phyloP scores from a whole-genome alignment of 1,140 invertebrate genomes.

The Portunus trituberculatus region DNA sequence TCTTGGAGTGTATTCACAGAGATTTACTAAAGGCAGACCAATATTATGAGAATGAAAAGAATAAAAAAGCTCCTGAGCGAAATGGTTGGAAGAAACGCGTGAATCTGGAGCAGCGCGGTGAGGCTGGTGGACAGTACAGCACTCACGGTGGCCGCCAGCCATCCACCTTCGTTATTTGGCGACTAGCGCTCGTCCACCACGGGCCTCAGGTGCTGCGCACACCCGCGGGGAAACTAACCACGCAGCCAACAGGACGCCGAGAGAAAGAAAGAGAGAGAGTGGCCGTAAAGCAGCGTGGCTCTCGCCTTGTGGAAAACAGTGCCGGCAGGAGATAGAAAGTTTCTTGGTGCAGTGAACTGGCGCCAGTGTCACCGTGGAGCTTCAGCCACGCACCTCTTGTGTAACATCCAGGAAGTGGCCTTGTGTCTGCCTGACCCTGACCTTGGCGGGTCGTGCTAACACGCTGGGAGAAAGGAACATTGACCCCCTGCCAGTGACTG shows the following conservation, averaged over 20 bases:
- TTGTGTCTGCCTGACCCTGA: constrained; percentile 61
- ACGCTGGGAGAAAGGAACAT: constrained; percentile 43
- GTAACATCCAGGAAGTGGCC: constrained; percentile 62
- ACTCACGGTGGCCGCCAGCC: constrained; percentile 50
- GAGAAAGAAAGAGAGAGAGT: constrained; percentile 64
- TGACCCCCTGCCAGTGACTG: constrained; percentile 67
- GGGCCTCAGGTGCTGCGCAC: not conserved
- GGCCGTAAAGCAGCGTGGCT: constrained; percentile 36
- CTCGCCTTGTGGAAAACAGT: constrained; percentile 8
- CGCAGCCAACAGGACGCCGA: not conserved
- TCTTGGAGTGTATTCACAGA: not conserved
- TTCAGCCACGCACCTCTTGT: constrained; percentile 26
- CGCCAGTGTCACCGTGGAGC: constrained; percentile 58
- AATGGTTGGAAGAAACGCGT: not conserved
- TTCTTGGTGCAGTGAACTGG: constrained; percentile 50
- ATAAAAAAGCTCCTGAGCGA: constrained; percentile 2
- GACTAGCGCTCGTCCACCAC: constrained; percentile 35
- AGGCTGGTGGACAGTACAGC: constrained; percentile 65
- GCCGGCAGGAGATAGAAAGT: constrained; percentile 53
- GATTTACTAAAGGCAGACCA: no score
- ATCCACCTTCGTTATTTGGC: constrained; percentile 49
- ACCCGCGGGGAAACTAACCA: constrained; percentile 35
- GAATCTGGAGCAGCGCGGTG: constrained; percentile 65
- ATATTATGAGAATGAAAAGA: no score
- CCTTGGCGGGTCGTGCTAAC: constrained; percentile 63